Conservation (phyloP, 2,888 invertebrate species). For the Meganola albula region DNA sequence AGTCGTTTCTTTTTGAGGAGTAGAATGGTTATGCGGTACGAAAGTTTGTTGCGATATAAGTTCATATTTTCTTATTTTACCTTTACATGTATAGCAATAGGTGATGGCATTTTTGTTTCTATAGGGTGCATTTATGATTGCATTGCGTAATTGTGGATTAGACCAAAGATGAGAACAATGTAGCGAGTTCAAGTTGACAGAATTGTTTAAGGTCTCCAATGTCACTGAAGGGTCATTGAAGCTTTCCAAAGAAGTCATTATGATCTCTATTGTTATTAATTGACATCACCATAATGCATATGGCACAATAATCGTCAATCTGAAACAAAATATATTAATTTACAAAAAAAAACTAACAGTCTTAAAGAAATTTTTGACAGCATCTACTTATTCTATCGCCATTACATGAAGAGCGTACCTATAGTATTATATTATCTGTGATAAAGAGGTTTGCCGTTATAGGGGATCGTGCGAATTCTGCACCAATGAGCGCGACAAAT, state of each 20-base stretch:
- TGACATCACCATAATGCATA: too few species aligned
- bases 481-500: too few species aligned
- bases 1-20: constrained; percentile 45
- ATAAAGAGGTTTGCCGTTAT: too few species aligned
- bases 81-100: constrained; percentile 63
- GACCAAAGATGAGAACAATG: constrained; percentile 67
- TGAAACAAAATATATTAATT: constrained; percentile 36
- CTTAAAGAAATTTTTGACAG: too few species aligned
- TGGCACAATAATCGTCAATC: constrained; percentile 22
- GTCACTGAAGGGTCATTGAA: constrained; percentile 38
- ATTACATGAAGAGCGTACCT: too few species aligned
- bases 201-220: constrained; percentile 35
- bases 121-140: constrained; percentile 44
- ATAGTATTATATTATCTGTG: too few species aligned
- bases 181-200: constrained; percentile 55
- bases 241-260: constrained; percentile 51
- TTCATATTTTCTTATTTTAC: constrained; percentile 69
- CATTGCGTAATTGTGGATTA: constrained; percentile 52
- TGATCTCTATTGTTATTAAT: constrained; percentile 16
- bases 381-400: too few species aligned
- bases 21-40: constrained; percentile 59
- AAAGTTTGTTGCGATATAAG: constrained; percentile 49
- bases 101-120: constrained; percentile 48
- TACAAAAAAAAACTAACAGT: too few species aligned
- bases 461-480: too few species aligned